phyloP scores from a whole-genome alignment of 2,888 invertebrate genomes.

The Drosophila conformis region DNA sequence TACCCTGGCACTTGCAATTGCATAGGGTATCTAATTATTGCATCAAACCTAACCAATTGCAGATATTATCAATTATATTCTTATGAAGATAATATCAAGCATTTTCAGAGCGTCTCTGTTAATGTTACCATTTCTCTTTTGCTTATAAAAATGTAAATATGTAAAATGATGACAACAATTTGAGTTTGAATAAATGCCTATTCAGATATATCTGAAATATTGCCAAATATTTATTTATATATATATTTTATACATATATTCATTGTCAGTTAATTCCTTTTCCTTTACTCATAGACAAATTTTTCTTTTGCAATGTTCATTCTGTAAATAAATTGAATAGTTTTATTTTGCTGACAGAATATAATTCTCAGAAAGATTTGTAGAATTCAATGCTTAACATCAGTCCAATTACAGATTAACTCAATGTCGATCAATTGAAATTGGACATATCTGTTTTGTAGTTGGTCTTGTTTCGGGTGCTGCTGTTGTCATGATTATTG shows the following conservation, averaged over 20 bases:
- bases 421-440: conserved; percentile 22
- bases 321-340: not conserved
- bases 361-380: not conserved
- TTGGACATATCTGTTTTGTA: not conserved
- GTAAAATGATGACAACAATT: too few relatives aligned
- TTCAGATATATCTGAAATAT: not conserved
- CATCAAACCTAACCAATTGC: not conserved
- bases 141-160: too few relatives aligned
- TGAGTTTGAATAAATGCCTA: not conserved
- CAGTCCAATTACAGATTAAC: conserved; percentile 18
- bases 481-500: conserved; percentile 63
- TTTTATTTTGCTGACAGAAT: not conserved
- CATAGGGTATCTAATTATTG: not conserved
- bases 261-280: not conserved
- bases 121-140: not conserved
- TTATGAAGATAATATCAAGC: not conserved
- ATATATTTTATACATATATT: not conserved
- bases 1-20: conserved; percentile 15
- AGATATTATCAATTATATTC: not conserved
- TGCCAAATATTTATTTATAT: not conserved
- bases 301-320: not conserved
- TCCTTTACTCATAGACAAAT: not conserved
- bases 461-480: conserved; percentile 9
- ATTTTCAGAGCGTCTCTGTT: not conserved
- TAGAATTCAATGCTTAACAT: not conserved